Conservation (phyloP, 2,888 invertebrate species). For the Mystacides longicornis region DNA sequence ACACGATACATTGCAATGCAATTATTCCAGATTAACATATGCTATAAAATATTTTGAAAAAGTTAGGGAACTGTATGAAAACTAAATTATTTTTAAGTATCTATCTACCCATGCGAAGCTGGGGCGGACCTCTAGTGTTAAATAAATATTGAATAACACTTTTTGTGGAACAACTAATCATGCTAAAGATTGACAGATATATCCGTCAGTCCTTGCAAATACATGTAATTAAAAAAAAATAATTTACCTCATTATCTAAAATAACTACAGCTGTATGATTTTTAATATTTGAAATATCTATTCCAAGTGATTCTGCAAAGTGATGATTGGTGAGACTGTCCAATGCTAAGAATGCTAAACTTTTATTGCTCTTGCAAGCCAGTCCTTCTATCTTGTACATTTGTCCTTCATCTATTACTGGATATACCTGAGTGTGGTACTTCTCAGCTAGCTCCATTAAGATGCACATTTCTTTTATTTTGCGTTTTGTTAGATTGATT, state of each 20-base stretch:
- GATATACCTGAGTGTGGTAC: slow-evolving; percentile 36
- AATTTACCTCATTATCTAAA: slow-evolving; percentile 60
- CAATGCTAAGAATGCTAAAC: slow-evolving; percentile 59
- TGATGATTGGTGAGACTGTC: slow-evolving; percentile 66
- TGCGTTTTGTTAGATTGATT: slow-evolving; percentile 42
- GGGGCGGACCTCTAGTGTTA: too few relatives aligned
- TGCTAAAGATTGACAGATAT: too few relatives aligned
- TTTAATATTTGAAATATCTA: slow-evolving; percentile 52
- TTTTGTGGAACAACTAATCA: too few relatives aligned
- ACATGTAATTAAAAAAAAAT: background rate
- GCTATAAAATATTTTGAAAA: too few relatives aligned
- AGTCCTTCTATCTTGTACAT: slow-evolving; percentile 40
- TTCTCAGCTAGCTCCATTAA: slow-evolving; percentile 39
- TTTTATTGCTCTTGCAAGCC: slow-evolving; percentile 49
- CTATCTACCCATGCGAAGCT: too few relatives aligned
- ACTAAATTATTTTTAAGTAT: too few relatives aligned
- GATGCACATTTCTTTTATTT: slow-evolving; percentile 39
- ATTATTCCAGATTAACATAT: too few relatives aligned
- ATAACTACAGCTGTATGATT: slow-evolving; percentile 64
- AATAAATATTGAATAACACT: too few relatives aligned
- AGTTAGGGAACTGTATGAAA: too few relatives aligned
- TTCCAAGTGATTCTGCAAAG: slow-evolving; percentile 68
- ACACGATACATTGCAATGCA: too few relatives aligned
- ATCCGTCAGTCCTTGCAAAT: too few relatives aligned
- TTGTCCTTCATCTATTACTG: slow-evolving; percentile 33